Conservation (phyloP, 2,113 vertebrate genomes). For the Falcunculus frontatus region DNA sequence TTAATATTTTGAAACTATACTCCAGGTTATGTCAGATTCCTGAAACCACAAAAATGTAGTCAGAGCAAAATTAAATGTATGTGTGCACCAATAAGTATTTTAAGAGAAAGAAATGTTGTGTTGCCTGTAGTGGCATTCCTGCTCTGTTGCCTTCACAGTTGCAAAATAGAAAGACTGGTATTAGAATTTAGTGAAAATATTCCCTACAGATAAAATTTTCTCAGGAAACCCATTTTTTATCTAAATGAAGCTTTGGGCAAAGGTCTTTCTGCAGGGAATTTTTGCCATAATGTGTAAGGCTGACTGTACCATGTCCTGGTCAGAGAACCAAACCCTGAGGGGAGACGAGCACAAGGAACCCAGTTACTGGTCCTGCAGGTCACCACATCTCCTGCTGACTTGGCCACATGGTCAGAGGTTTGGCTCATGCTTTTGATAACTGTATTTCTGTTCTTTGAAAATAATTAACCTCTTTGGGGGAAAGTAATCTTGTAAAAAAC, state of each 20-base stretch:
- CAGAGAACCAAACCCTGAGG: background rate
- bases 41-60: constrained; percentile 27
- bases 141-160: background rate
- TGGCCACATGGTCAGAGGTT: background rate
- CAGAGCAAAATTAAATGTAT: background rate
- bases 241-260: background rate
- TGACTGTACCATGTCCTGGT: fast-evolving
- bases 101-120: background rate
- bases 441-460: background rate
- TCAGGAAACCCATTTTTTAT: background rate
- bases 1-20: background rate
- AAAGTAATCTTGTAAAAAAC: background rate
- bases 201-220: background rate
- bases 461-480: background rate
- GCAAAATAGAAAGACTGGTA: background rate
- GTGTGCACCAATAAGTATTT: background rate
- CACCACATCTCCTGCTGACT: background rate
- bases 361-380: fast-evolving
- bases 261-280: background rate
- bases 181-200: background rate
- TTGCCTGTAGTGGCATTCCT: background rate
- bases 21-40: constrained; percentile 26
- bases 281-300: background rate
- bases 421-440: background rate
- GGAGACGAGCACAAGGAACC: background rate